Conservation (phyloP, 2,113 vertebrate species). For the Cettia cetti region DNA sequence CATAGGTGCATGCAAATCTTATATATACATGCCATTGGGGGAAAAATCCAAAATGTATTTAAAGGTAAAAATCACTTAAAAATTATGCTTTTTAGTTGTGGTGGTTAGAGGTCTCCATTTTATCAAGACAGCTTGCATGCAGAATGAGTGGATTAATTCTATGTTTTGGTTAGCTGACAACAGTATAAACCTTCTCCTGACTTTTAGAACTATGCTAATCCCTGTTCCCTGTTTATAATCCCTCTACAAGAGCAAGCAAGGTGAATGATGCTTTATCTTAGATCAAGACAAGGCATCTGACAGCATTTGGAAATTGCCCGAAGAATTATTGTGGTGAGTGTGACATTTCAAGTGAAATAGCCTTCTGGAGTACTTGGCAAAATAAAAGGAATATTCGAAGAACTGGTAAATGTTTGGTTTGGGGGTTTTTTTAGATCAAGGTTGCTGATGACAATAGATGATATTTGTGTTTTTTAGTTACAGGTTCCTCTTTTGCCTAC, state of each 20-base stretch:
- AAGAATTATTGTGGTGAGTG: not conserved
- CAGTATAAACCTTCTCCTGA: conserved; percentile 59
- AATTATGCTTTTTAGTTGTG: not conserved
- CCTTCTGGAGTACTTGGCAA: not conserved
- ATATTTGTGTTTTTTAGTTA: not conserved
- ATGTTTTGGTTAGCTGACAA: conserved; percentile 46
- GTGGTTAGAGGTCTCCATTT: not conserved
- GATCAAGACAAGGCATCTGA: conserved; percentile 29
- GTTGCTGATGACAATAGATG: not conserved
- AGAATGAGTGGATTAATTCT: conserved; percentile 60
- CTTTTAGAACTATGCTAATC: conserved; percentile 73
- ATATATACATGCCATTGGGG: not conserved
- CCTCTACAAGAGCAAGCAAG: conserved; percentile 67
- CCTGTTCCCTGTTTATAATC: conserved; percentile 66
- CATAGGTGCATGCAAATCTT: not conserved
- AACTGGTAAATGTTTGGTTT: not conserved
- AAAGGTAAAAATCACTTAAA: not conserved
- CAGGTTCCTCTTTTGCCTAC: not conserved
- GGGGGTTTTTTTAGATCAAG: not conserved
- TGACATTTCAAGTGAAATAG: not conserved
- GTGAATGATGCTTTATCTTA: conserved; percentile 58
- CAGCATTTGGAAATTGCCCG: not conserved
- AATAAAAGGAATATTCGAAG: not conserved
- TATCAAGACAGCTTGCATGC: not conserved
- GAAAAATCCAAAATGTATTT: not conserved